Base-by-base conservation (phyloP, 2,888 invertebrate species). In the Philhelius pedissequus region DNA sequence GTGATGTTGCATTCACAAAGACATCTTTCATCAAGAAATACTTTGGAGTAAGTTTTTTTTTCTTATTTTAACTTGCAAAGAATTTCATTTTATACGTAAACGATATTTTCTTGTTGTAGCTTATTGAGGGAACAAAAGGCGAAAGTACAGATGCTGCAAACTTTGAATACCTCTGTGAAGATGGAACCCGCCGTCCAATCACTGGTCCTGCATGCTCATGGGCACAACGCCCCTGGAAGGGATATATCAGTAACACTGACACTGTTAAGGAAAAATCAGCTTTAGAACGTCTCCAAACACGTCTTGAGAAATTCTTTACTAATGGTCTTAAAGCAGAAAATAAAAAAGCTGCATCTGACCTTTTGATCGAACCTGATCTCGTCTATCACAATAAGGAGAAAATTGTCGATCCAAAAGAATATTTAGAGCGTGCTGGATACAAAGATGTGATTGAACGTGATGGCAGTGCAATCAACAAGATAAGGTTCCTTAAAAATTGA, bases 171-270 rank as follows among this genome's bases (percentile, higher is more conserved):
- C 93, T 97, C 45, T 97, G 97, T 89, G 95, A 94, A 4, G 96
- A 97, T 89, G 97, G 96, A 2, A 94, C 93, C 6, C 94, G 94
- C 88, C 93, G 94, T 0, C 93, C 95, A 1, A 92, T 96, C 11
- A 94, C 93, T 32, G 93, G 93, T 4, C 93, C 94, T 48, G 92
- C 94, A 1, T 97, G 97, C 89, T 94, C 95, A 0, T 97, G 97
- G 97, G 96, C 96, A 0, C 95, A 96, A 0, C 93, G 96, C 77
- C 97, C 97, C n/a, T 97, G 97, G 96, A 96, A 94, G 89, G 96
- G 96, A 11, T 93, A 95, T 87, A 92, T 96, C 89, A 94, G 94
- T 6, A 96, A 96, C 88, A 93, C 93, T 11, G 94, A 94, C 76
- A 86, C 88, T 9, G 90, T 91, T 1, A 89, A 87, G 18, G 90